Base-by-base conservation (phyloP, 2,888 invertebrate species). In the Cancer borealis region DNA sequence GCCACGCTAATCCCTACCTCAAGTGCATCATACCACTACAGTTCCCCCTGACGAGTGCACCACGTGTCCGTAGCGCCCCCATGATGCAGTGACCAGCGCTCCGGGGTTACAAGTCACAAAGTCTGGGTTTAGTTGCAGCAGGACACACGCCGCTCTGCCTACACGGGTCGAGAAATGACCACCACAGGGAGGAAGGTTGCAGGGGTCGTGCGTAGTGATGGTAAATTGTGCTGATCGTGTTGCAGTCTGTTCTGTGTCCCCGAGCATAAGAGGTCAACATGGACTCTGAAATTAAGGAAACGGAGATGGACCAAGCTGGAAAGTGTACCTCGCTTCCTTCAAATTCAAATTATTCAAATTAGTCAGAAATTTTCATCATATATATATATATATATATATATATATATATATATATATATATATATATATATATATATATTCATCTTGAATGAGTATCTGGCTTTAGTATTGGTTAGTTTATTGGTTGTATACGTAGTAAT, bases 31-130 rank as follows among this genome's bases (percentile, higher is more conserved):
- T 66, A n/a, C 66, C 66, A 66, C 66, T n/a, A n/a, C n/a, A 21
- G n/a, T n/a, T 66, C n/a, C 66, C 14, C 21, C n/a, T 66, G 66
- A 66, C 66, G 66, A n/a, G 66, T 66, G 3, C n/a, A n/a, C n/a
- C n/a, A 66, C 66, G 66, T 66, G 66, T 66, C 66, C 66, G n/a
- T n/a, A 66, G 66, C 66, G n/a, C n/a, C 66, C n/a, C n/a, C 66
- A 21, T 66, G 66, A 66, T 66, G 66, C 66, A 66, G n/a, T 4
- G 66, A 66, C 66, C 66, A 66, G n/a, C 66, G 66, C 66, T 66
- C 17, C 66, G 66, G 66, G 66, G 66, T 66, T n/a, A 66, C 66
- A 5, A 66, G 17, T 66, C 66, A n/a, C 14, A n/a, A n/a, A n/a
- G 66, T 1, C n/a, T 66, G 66, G 54, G 66, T 66, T 14, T 3